Evolutionary conservation across 1,140 invertebrate species (phyloP), one percentile per base, ranked within the genome.

Genomic region (Chlorops oryzae): DNA sequence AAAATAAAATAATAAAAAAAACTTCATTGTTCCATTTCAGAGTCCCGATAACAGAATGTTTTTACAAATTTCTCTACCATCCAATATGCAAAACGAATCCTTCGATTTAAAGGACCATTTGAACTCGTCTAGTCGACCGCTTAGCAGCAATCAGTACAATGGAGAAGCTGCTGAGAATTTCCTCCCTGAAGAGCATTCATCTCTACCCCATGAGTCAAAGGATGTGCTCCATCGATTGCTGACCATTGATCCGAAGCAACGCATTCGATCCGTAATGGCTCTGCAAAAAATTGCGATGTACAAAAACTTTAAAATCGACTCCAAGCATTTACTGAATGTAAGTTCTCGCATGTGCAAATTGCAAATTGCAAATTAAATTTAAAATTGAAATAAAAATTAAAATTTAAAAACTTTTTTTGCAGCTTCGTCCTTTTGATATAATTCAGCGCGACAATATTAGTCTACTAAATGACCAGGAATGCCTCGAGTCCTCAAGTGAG

Each of bases 271-370:
- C 15, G 54, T 78, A 22, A 62, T 74, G 51, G 62, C 70, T 1
- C 57, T 79, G 15, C 63, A 75, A 49, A 70, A 63, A 25, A 75
- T 77, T 5, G 74, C 76, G 15, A 75, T 78, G 40, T 79, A 71
- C 55, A 74, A 74, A 56, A 66, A 70, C 40, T 79, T 74, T 52
- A 72, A 73, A 27, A 35, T 64, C 28, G 54, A 49, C 3, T 27
- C 57, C n/a, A 54, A 64, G 44, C 55, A 58, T 22, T 53, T 63
- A 7, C 50, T 63, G 2, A 55, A 39, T 20, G 62, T 64, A 37
- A 57, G 54, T 49, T 42, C 5, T 4, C n/a, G n/a, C 28, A 32
- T 32, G 28, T 32, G 28, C 28, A 32, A n/a, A n/a, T 37, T 37
- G 34, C n/a, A 37, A 7, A 37, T 37, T 15, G n/a, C 12, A 17